These are phyloP conservation scores for Plectus sambesii DNA, from an alignment of 1,140 invertebrate genomes.

Conservation along the genomic window DNA sequence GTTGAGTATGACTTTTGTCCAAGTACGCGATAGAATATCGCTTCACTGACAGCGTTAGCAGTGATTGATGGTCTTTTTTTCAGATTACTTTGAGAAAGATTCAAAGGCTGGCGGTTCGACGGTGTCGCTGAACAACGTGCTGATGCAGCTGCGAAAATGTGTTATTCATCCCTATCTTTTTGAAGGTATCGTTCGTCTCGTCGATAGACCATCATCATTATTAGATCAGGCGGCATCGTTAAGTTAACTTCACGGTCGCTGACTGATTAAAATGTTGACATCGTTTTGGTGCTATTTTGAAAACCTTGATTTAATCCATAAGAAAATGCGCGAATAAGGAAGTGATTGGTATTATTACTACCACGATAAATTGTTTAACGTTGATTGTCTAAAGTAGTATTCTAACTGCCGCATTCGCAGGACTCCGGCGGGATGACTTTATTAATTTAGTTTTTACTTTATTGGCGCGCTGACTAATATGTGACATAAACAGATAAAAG, in stretches of 20 bases:
- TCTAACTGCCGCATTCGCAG: too few relatives aligned
- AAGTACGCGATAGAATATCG: too few relatives aligned
- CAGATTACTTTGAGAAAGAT: constrained; percentile 44
- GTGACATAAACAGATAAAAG: not conserved
- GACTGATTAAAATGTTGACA: not conserved
- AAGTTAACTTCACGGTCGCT: not conserved
- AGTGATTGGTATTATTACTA: too few relatives aligned
- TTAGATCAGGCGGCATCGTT: constrained; percentile 1
- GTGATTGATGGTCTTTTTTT: not conserved
- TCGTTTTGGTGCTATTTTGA: constrained; percentile 5
- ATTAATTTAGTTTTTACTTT: too few relatives aligned
- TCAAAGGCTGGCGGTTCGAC: constrained; percentile 10
- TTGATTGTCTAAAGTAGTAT: not conserved
- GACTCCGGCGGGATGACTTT: too few relatives aligned
- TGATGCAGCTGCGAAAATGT: constrained; percentile 49
- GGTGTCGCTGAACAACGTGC: constrained; percentile 44
- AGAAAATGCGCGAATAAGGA: not conserved
- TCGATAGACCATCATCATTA: not conserved
- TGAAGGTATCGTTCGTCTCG: constrained; percentile 41
- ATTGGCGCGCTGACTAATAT: not conserved
- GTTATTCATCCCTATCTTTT: constrained; percentile 49
- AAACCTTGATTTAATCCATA: not conserved
- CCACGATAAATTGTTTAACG: too few relatives aligned
- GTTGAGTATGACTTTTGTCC: too few relatives aligned
- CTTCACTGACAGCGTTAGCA: too few relatives aligned